Conservation (phyloP, 1,140 invertebrate species). For the Cotesia glomerata region DNA sequence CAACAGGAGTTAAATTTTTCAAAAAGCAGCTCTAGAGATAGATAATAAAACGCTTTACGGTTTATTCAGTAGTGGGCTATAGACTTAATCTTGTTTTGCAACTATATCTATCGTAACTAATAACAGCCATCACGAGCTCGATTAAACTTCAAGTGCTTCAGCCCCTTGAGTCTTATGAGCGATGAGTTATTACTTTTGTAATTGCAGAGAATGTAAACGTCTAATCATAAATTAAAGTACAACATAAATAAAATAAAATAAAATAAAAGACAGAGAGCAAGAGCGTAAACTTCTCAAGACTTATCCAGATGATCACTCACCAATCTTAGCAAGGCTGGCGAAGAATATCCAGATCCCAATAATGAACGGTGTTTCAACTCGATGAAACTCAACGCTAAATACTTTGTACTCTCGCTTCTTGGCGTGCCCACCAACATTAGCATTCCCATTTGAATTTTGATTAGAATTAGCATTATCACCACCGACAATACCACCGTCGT, state of each 20-base stretch:
- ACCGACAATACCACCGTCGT: slow-evolving; percentile 43
- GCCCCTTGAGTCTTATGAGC: background rate
- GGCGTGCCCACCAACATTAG: background rate
- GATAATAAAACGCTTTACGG: no score
- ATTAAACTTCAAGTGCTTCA: slow-evolving; percentile 13
- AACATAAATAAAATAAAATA: background rate
- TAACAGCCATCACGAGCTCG: slow-evolving; percentile 4
- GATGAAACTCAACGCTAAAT: slow-evolving; percentile 81
- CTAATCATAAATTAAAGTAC: background rate
- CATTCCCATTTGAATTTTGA: slow-evolving; percentile 6
- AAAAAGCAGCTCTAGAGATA: no score
- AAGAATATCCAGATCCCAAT: slow-evolving; percentile 95
- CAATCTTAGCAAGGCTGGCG: slow-evolving; percentile 92
- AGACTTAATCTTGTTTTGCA: slow-evolving; percentile 14
- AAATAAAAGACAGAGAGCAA: no score
- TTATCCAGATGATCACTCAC: slow-evolving; percentile 66
- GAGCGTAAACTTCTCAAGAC: no score
- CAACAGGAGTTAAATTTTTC: background rate
- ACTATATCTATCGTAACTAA: slow-evolving; percentile 2
- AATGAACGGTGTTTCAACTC: slow-evolving; percentile 90
- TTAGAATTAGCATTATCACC: background rate
- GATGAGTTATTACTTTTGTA: slow-evolving; percentile 4
- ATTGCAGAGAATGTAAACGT: no score
- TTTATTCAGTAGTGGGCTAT: background rate
- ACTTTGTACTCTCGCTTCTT: slow-evolving; percentile 71